Evolutionary conservation across 2,797 vertebrate species (phyloP).

Genomic region (Masticophis lateralis): DNA sequence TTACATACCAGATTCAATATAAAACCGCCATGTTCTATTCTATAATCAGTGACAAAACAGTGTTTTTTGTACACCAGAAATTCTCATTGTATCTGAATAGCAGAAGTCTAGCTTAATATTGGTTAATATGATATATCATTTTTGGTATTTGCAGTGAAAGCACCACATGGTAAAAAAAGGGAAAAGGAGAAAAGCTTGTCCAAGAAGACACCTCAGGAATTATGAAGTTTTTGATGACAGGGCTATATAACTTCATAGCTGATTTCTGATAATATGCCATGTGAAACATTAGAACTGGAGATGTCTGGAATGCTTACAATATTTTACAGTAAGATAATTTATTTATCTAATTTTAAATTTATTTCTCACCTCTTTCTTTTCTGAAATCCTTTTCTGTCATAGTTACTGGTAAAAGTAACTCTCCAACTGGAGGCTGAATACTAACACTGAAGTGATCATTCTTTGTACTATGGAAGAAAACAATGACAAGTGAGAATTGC

Average conservation of each 20-base stretch:
- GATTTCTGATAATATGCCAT: conserved; percentile 29
- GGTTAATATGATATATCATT: neutral
- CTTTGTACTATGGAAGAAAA: conserved; percentile 80
- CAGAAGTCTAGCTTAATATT: neutral
- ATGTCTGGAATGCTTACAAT: neutral
- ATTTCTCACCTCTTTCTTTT: conserved; percentile 85
- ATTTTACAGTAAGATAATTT: neutral
- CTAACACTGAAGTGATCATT: conserved; percentile 86
- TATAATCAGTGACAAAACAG: neutral
- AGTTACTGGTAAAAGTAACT: conserved; percentile 85
- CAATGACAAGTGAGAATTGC: conserved; percentile 36
- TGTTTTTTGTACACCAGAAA: neutral
- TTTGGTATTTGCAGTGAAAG: neutral
- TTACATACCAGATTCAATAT: neutral
- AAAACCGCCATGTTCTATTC: neutral
- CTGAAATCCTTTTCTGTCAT: conserved; percentile 90
- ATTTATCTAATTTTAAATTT: neutral
- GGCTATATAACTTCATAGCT: neutral
- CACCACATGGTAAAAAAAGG: neutral
- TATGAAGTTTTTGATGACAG: neutral
- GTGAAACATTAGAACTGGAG: conserved; percentile 26
- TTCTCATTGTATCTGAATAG: neutral
- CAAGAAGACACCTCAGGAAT: neutral
- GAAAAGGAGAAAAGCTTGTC: neutral
- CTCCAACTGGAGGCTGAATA: conserved; percentile 89